Percentiles rank a stretch among this genome's conserved stretches.
Conservation (phyloP, 1,140 invertebrate species). For the Papilio machaon region DNA sequence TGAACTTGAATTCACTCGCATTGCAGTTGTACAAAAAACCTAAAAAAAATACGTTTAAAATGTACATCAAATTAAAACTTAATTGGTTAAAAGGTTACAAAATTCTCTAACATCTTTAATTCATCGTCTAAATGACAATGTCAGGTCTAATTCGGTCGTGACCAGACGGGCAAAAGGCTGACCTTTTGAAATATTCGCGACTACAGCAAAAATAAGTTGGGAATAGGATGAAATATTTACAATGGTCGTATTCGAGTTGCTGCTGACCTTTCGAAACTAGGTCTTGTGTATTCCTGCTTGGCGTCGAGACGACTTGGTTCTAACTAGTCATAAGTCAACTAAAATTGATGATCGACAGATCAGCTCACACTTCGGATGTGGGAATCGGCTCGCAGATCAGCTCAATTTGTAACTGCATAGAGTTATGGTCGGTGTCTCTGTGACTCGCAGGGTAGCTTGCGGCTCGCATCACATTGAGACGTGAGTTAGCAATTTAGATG, state of each 20-base stretch:
- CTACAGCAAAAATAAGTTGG: constrained; percentile 11
- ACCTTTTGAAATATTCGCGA: constrained; percentile 30
- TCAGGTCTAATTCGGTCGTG: constrained; percentile 13
- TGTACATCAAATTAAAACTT: not conserved
- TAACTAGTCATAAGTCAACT: not conserved
- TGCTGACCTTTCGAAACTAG: constrained; percentile 29
- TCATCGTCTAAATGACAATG: constrained; percentile 19
- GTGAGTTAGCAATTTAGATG: too few relatives aligned
- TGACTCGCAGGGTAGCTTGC: too few relatives aligned
- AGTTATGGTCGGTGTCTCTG: too few relatives aligned
- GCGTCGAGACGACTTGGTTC: not conserved
- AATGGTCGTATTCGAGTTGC: constrained; percentile 6
- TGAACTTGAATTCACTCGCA: too few relatives aligned
- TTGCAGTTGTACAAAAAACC: too few relatives aligned
- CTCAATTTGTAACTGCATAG: too few relatives aligned
- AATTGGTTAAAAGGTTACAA: not conserved
- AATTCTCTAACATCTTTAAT: not conserved
- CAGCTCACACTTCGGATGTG: too few relatives aligned
- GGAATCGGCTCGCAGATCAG: too few relatives aligned
- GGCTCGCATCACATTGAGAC: too few relatives aligned
- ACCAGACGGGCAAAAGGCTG: not conserved
- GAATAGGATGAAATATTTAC: constrained; percentile 25
- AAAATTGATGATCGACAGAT: too few relatives aligned
- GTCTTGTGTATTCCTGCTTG: constrained; percentile 24
- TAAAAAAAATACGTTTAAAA: too few relatives aligned